A percentile compares a stretch with the other conserved stretches of the same genome.
These are phyloP conservation scores for Aphidoletes aphidimyza DNA, from an alignment of 2,888 invertebrate species.

Conservation along the genomic window DNA sequence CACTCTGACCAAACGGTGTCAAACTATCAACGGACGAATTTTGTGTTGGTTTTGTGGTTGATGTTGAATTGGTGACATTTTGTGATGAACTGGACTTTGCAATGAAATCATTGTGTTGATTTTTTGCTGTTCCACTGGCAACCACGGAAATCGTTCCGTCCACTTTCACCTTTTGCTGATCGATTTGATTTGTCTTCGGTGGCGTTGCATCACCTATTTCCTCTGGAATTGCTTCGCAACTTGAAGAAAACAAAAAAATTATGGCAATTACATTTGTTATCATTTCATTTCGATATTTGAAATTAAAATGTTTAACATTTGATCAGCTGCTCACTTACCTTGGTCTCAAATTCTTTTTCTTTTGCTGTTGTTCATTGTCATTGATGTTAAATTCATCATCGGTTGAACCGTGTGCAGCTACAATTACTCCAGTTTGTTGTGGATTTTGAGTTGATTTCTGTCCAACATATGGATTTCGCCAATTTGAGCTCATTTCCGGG, in stretches of 20 bases:
- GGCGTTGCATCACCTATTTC: slow-evolving; percentile 84
- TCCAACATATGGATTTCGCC: slow-evolving; percentile 77
- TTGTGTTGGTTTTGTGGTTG: slow-evolving; percentile 1
- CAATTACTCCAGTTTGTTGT: slow-evolving; percentile 63
- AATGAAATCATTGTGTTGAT: slow-evolving; percentile 60
- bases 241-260: slow-evolving; percentile 69
- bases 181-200: slow-evolving; percentile 63
- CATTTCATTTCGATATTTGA: background rate
- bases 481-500: slow-evolving; percentile 90
- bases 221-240: slow-evolving; percentile 91
- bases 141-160: slow-evolving; percentile 59
- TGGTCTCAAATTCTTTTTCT: slow-evolving; percentile 69
- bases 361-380: slow-evolving; percentile 60
- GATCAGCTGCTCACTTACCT: background rate
- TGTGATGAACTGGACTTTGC: slow-evolving; percentile 64
- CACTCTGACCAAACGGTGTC: background rate
- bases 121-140: slow-evolving; percentile 64
- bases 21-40: background rate
- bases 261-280: background rate
- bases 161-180: background rate
- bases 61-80: slow-evolving; percentile 35
- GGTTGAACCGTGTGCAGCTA: background rate
- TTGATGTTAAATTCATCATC: slow-evolving; percentile 47
- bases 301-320: no score
- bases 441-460: slow-evolving; percentile 58